Percentiles rank a stretch among this genome's conserved stretches.
Conservation (phyloP, 53 echinoderm and acorn worm genomes). For the Glandiceps talaboti region DNA sequence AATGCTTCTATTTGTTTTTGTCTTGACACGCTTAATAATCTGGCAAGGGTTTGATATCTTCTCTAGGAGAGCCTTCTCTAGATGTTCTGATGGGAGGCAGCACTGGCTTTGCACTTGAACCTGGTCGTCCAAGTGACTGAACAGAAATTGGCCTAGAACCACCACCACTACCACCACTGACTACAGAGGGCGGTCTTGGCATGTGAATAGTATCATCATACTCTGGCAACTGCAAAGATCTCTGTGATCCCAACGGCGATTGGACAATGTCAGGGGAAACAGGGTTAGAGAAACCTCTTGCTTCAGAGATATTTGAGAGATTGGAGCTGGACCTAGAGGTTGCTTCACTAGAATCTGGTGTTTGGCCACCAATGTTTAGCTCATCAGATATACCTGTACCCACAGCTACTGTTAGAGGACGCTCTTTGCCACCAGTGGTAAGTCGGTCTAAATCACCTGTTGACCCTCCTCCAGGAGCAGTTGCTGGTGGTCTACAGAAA, state of each 20-base stretch:
- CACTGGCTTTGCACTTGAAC: conserved; percentile 5
- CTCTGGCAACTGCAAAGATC: background rate
- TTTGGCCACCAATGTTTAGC: conserved; percentile 29
- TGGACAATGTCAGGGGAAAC: conserved; percentile 20
- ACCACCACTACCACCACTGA: background rate
- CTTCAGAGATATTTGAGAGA: conserved; percentile 83
- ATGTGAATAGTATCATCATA: background rate
- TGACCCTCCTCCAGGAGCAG: conserved; percentile 72
- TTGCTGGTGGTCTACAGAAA: conserved; percentile 56
- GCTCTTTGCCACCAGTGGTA: conserved; percentile 20
- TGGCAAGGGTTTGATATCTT: background rate
- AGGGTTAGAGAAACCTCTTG: conserved; percentile 29
- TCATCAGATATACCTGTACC: conserved; percentile 5
- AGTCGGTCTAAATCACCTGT: conserved; percentile 41
- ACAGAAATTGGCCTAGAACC: conserved; percentile 4
- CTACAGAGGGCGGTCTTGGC: background rate
- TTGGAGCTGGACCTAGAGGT: conserved; percentile 48
- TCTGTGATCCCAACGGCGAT: conserved; percentile 21
- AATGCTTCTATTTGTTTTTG: too few species aligned
- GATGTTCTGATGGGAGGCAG: conserved; percentile 2
- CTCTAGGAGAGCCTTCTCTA: background rate
- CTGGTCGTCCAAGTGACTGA: conserved; percentile 5
- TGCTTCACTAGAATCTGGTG: conserved; percentile 84
- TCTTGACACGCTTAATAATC: background rate
- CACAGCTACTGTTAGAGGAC: conserved; percentile 63